Evolutionary conservation across 2,888 invertebrate species (phyloP), one percentile per base, ranked within the genome.

Genomic region (Drosophila niveifrons): DNA sequence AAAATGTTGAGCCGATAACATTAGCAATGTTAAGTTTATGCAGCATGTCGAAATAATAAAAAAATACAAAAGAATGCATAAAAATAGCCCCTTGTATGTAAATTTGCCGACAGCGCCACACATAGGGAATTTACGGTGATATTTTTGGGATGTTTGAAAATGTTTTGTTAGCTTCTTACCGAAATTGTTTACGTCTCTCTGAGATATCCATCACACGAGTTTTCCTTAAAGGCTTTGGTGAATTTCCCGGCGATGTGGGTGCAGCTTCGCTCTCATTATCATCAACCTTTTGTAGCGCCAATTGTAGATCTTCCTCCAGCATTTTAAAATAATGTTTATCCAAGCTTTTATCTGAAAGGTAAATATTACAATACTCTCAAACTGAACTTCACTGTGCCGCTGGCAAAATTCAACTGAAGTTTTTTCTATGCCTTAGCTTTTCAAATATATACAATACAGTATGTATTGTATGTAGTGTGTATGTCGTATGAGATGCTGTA

Each of bases 101-200:
- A 73, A 73, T 66, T 47, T 34, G 9, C 7, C 46, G 44, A 13
- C 31, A 58, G 17, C 23, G 1, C n/a, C 50, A 17, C 28, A 17
- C 23, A 44, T 55, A 11, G 29, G 9, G 36, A 28, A 39, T 50
- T 28, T 48, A 18, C 4, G 36, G 8, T 31, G 31, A 36, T 63
- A 73, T 66, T 74, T 63, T 50, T 52, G 10, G 55, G 13, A 31
- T 50, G 9, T 51, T 43, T 39, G 0, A 43, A 34, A 31, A 7
- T 28, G n/a, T 68, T 36, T 41, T 2, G 9, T 15, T 52, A 17
- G 29, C n/a, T 44, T 23, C 93, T 92, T 86, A 95, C 96, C 95
- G 94, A 92, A 96, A 96, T 59, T 94, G 95, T 83, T 95, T 95
- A 17, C 95, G 93, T 90, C 94, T 95, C 83, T 96, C 95, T 43